These are phyloP conservation scores for Corythaixoides concolor DNA, from an alignment of 2,113 vertebrate species.

Conservation along the genomic window DNA sequence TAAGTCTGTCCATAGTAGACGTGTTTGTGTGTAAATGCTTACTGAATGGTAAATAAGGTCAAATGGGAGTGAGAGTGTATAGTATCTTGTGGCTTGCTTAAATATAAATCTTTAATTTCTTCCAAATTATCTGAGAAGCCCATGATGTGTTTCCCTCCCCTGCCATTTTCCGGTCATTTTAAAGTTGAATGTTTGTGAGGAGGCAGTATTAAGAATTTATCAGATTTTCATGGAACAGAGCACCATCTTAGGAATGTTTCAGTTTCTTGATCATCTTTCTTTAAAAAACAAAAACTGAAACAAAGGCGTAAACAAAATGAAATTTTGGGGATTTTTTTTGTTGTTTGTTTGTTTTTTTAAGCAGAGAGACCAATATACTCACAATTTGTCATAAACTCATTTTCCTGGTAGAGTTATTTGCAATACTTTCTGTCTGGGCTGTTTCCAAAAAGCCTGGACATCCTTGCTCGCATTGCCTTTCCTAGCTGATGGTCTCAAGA, in stretches of 20 bases:
- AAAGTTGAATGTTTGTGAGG: neutral
- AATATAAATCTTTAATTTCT: conserved; percentile 10
- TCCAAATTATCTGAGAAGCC: neutral
- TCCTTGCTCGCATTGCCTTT: neutral
- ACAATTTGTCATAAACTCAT: neutral
- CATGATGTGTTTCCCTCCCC: neutral
- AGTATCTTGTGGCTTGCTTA: neutral
- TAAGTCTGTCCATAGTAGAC: neutral
- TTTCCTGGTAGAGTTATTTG: neutral
- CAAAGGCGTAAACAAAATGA: neutral
- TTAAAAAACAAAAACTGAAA: neutral
- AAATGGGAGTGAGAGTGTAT: neutral
- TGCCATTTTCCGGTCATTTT: neutral
- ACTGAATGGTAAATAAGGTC: neutral
- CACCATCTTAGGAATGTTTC: neutral
- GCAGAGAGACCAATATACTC: neutral
- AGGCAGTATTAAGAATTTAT: neutral
- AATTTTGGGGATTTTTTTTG: neutral
- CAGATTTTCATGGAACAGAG: neutral
- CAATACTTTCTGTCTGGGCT: neutral
- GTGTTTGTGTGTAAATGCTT: neutral
- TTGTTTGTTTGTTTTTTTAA: neutral
- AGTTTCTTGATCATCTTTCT: neutral
- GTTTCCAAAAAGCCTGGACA: neutral
- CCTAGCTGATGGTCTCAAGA: neutral